Evolutionary conservation across 2,888 invertebrate genomes (phyloP), one percentile per base, ranked within the genome.

Genomic region (Brachynemurus nebulosus): DNA sequence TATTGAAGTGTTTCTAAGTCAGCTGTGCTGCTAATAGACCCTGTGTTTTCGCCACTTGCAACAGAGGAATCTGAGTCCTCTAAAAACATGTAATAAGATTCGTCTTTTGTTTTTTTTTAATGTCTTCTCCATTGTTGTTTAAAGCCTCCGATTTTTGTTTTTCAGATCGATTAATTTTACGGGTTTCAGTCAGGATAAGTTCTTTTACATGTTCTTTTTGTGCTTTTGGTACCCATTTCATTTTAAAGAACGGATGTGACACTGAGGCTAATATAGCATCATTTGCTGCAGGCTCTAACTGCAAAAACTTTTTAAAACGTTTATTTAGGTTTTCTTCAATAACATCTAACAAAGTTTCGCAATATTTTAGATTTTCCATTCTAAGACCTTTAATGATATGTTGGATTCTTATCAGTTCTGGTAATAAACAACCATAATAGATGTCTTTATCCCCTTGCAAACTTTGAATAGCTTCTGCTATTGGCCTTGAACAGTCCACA

Each of bases 1-100:
- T 34, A 47, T 40, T 47, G 45, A 3, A 46, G 38, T 16, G 47
- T 45, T 40, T 47, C 47, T 40, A 47, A 40, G 19, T 47, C 40
- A 17, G 14, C 16, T 7, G 37, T 46, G 16, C 23, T 42, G 18
- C 19, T 30, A 12, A 44, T 25, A 30, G 39, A 18, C 14, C 39
- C 39, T 25, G 27, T 25, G 27, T 25, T 25, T n/a, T 18, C 14
- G 18, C 7, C 17, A 44, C 38, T 42, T 4, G 37, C 36, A 6
- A 16, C 12, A 40, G 21, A 40, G 18, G 39, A 30, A 40, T 39
- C 35, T 20, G 20, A 37, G n/a, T n/a, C n/a, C n/a, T n/a, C n/a
- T n/a, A n/a, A n/a, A n/a, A n/a, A n/a, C n/a, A n/a, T n/a, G n/a
- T 35, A 35, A 12, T 35, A 35, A 35, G 14, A 8, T 12, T 35